Conservation (phyloP, 2,797 vertebrate genomes). For the Liparis tanakae region DNA sequence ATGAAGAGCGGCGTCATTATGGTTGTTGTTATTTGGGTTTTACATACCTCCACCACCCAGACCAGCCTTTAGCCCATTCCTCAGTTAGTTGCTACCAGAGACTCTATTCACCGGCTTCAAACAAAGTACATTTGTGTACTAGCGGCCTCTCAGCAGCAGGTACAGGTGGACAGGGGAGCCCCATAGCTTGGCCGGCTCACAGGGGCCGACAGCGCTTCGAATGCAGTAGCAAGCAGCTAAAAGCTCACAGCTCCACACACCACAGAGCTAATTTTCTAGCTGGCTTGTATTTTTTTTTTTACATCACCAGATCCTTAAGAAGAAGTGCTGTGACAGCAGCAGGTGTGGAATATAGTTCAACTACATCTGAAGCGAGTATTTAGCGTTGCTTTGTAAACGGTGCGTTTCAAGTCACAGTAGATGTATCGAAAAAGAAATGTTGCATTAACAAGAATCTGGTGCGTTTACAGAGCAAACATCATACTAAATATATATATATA, state of each 20-base stretch:
- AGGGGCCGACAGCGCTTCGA: slow-evolving; percentile 36
- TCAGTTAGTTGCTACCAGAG: slow-evolving; percentile 87
- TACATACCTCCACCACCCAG: slow-evolving; percentile 86
- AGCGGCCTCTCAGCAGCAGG: slow-evolving; percentile 77
- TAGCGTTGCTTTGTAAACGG: background rate
- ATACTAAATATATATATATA: background rate
- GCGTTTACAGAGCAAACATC: slow-evolving; percentile 11
- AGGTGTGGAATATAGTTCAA: background rate
- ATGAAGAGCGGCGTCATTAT: slow-evolving; percentile 74
- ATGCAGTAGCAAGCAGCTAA: slow-evolving; percentile 53
- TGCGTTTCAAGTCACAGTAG: background rate
- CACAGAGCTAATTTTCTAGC: background rate
- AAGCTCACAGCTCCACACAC: slow-evolving; percentile 38
- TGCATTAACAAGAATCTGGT: slow-evolving; percentile 5
- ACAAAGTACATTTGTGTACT: slow-evolving; percentile 83
- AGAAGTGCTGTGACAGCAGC: slow-evolving; percentile 8
- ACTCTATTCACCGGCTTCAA: slow-evolving; percentile 86
- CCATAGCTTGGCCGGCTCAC: slow-evolving; percentile 68
- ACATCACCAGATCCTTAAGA: slow-evolving; percentile 11
- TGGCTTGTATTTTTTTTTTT: slow-evolving; percentile 11
- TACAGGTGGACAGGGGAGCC: slow-evolving; percentile 75
- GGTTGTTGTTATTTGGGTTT: slow-evolving; percentile 75
- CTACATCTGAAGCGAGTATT: slow-evolving; percentile 2
- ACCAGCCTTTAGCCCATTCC: slow-evolving; percentile 85
- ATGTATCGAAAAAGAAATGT: background rate